Base-by-base conservation (phyloP, 1,140 invertebrate species). In the Zophobas morio region DNA sequence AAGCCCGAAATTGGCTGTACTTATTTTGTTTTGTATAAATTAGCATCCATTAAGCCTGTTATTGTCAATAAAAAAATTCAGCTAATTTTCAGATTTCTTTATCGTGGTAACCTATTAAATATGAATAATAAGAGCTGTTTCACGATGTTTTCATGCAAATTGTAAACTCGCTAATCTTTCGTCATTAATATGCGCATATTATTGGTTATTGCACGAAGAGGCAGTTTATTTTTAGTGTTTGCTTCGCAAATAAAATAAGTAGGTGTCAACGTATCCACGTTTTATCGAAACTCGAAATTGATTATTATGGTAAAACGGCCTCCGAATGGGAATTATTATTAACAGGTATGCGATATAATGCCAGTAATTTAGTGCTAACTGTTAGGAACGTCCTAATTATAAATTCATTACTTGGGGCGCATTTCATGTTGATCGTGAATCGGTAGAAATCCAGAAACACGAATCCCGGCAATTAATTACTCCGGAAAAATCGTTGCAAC, bases 111-210 rank as follows among this genome's bases (percentile, higher is more conserved):
- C 34, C 47, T 53, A 73, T 56, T 53, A 73, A 73, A 49, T 56
- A 33, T 73, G 71, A 73, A 73, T 73, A 42, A 54, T 73, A 73
- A 73, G 54, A 53, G n/a, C 71, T 37, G 54, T 73, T 73, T 56
- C 37, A 42, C 54, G 47, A 73, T 73, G 54, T 73, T 54, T 73
- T 73, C 71, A 73, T 73, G 71, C 71, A 73, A 73, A 73, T 73
- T 73, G 54, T 73, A 53, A 73, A 73, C 49, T 73, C 47, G 39
- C 60, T 66, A 73, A 73, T 73, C 71, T 73, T 66, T 56, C 71
- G 32, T 73, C 71, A 56, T 73, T 73, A 73, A 73, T 73, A 73
- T 73, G 71, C 71, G 49, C 71, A 73, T 73, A 73, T 53, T 73
- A 73, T 73, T 73, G 71, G 71, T 56, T 73, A 73, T 73, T 73